Evolutionary conservation across 2,113 vertebrate genomes (phyloP), one percentile per base, ranked within the genome.

Genomic region (Pomatostomus ruficeps): DNA sequence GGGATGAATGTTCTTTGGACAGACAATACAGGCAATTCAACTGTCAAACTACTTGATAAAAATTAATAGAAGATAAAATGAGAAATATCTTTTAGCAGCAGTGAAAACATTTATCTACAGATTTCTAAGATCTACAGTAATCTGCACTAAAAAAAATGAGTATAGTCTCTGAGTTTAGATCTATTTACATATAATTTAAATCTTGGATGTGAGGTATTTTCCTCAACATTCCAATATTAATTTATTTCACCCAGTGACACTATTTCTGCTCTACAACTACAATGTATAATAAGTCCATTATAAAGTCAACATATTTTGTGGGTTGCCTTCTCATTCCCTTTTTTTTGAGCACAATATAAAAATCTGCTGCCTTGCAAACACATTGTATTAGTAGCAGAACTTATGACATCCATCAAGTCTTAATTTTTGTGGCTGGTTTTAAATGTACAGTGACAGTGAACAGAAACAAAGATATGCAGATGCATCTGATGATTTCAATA

Each of bases 321-420:
- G 20, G 28, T 33, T 83, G 36, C 20, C 15, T 72, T 63, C 24
- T 49, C 0, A 0, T 7, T 22, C 28, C 6, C 6, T 1, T 2
- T 8, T 20, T 16, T 75, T 51, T 68, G 28, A 82, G 28, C 20
- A 90, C 8, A 43, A 13, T 14, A 70, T 21, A 75, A 82, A 65
- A 46, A 67, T n/a, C 43, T 42, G 35, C 20, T 40, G 24, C 12
- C 17, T 79, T 85, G n/a, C 11, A 71, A 89, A 51, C 43, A 61
- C 3, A 12, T 71, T 35, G 9, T 35, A 14, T n/a, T 52, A 52
- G 26, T 33, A 9, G 40, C 10, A 85, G 52, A 85, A 68, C 8
- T 68, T 5, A 1, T 31, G 6, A 33, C 7, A 72, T 9, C 7
- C 55, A 26, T 38, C 4, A 45, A 18, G 43, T 85, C n/a, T 70